Percentiles rank a stretch among this genome's conserved stretches.
Evolutionary conservation across 2,797 vertebrate species (phyloP).

Genomic region (Rachycentron canadum): DNA sequence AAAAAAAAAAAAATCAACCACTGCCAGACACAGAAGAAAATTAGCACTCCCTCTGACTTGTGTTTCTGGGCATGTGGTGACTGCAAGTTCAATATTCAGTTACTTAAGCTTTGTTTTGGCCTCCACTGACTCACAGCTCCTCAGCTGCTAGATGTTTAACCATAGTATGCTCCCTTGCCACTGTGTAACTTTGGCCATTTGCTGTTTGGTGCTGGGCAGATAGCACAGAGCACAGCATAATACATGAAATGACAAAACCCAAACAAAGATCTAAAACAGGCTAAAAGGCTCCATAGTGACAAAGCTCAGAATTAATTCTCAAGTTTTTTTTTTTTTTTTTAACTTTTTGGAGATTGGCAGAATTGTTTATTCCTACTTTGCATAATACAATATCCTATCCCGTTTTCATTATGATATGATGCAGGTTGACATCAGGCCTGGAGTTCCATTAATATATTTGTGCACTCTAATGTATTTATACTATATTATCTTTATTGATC

Average conservation of each 20-base stretch:
- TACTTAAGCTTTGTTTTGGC: not conserved
- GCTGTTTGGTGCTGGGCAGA: not conserved
- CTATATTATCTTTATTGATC: not conserved
- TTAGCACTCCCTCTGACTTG: not conserved
- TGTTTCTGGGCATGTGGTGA: not conserved
- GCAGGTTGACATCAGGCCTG: constrained; percentile 35
- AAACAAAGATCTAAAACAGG: not conserved
- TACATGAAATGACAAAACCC: not conserved
- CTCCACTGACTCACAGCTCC: not conserved
- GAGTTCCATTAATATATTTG: constrained; percentile 52
- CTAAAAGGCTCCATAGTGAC: not conserved
- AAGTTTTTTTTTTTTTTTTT: not conserved
- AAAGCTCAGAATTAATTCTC: not conserved
- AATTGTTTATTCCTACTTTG: not conserved
- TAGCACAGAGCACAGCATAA: not conserved
- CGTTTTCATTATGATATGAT: constrained; percentile 10
- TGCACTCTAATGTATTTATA: constrained; percentile 46
- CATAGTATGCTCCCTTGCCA: not conserved
- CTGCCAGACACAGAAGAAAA: not conserved
- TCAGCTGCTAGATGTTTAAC: not conserved
- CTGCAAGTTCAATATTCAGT: not conserved
- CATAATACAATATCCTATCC: constrained; percentile 9
- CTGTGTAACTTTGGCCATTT: not conserved
- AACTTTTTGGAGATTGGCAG: not conserved
- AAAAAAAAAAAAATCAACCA: not conserved